A percentile compares a stretch with the other conserved stretches of the same genome.
Conservation (phyloP, 2,888 invertebrate species). For the Eretmocerus hayati region DNA sequence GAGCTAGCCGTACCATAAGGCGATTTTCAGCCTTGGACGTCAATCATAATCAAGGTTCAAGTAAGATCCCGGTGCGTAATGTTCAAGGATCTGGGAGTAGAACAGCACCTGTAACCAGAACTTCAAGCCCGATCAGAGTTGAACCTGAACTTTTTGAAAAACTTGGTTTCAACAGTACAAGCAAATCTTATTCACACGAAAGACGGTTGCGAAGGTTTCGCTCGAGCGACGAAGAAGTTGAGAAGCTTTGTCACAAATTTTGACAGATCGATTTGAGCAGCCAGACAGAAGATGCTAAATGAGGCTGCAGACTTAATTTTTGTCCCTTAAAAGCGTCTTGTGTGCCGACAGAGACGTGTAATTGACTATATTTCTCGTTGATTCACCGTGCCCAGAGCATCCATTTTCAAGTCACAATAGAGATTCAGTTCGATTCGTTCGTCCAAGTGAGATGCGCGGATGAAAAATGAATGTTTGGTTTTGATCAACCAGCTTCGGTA, state of each 20-base stretch:
- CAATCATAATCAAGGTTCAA: constrained; percentile 43
- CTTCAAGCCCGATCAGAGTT: constrained; percentile 39
- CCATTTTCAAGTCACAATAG: no score
- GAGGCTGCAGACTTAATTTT: background rate
- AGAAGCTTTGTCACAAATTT: constrained; percentile 36
- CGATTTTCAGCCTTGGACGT: constrained; percentile 37
- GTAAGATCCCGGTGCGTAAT: constrained; percentile 41
- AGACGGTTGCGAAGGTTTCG: constrained; percentile 34
- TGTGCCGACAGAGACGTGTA: no score
- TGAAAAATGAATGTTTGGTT: no score
- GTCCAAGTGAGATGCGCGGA: no score
- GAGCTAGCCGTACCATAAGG: constrained; percentile 23
- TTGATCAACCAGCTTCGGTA: no score
- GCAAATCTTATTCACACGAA: constrained; percentile 21
- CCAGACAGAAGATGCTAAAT: background rate
- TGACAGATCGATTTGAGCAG: constrained; percentile 6
- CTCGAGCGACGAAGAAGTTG: constrained; percentile 41
- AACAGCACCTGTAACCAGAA: constrained; percentile 42
- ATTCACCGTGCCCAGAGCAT: no score
- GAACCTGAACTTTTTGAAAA: constrained; percentile 31
- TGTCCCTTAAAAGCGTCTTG: no score
- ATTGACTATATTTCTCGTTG: no score
- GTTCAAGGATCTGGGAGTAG: constrained; percentile 37
- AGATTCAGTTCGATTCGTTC: no score
- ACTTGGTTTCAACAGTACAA: constrained; percentile 3